Base-by-base conservation (phyloP, 2,797 vertebrate species). In the Argya squamiceps region DNA sequence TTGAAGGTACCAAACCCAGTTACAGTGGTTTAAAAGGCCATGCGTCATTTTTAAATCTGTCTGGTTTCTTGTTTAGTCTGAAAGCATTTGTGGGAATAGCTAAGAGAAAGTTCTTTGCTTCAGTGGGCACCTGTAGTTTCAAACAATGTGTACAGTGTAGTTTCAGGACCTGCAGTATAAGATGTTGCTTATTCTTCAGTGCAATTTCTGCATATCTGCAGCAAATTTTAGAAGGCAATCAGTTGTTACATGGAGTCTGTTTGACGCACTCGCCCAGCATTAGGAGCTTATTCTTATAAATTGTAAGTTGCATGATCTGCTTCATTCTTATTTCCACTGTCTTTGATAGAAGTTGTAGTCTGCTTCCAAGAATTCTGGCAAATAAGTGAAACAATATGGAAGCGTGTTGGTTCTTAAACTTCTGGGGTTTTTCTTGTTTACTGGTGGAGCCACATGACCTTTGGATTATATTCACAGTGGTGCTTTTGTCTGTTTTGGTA, bases 401-500 rank as follows among this genome's bases (percentile, higher is more conserved):
- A 96, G 46, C 0, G 0, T 41, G 41, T 84, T 94, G 12, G 1
- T 89, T 92, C 90, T 59, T 58, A 65, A 93, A 92, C 62, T 92
- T 39, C 55, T 79, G 85, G 2, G 27, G 4, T 84, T 88, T 89
- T 91, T 65, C 58, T 71, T 95, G 92, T 94, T 96, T 92, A 89
- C 84, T 78, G 65, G 76, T 63, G 91, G 55, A 85, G 53, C 69
- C 73, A 73, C 65, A 63, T 91, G 93, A 86, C 87, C 76, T 91
- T 93, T 88, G 69, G 62, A 30, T 91, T 94, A 14, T 26, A 58
- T 95, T 88, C 69, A 55, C 76, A 92, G 39, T 39, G 59, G 6
- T 82, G 62, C 59, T 84, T 86, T 97, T 78, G 34, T 95, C 89
- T 95, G 88, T 96, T 96, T 96, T 91, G 79, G 76, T 93, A 30